Conservation (phyloP, 2,113 vertebrate genomes). For the Mungos mungo region DNA sequence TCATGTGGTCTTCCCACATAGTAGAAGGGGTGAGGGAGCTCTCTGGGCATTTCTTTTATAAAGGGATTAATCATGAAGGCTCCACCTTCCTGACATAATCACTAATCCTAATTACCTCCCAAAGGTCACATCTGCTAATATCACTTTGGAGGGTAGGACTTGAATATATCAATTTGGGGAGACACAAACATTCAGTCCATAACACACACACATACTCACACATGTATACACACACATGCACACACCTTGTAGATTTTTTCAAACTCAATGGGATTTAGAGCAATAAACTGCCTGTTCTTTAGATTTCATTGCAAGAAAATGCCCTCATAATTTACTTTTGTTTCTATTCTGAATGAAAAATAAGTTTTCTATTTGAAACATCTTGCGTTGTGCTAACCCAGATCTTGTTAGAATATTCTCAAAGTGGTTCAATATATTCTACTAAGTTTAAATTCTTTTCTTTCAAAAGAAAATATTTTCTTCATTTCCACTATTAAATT, state of each 20-base stretch:
- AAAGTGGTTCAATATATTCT: neutral
- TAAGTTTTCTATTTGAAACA: neutral
- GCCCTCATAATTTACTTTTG: neutral
- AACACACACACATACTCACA: neutral
- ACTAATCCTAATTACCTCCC: neutral
- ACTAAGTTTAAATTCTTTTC: neutral
- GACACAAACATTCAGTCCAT: neutral
- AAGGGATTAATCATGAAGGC: neutral
- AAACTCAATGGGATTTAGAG: neutral
- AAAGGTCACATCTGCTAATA: neutral
- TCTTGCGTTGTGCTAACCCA: neutral
- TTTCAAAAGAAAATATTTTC: neutral
- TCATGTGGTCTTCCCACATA: fast-evolving
- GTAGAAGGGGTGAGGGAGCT: neutral
- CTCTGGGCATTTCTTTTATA: neutral
- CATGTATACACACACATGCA: neutral
- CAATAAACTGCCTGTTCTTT: neutral
- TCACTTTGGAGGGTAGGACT: neutral
- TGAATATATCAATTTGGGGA: neutral
- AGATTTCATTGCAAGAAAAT: slow-evolving; percentile 12
- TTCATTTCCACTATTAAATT: neutral
- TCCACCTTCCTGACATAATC: neutral
- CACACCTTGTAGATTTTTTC: neutral
- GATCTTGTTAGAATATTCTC: neutral
- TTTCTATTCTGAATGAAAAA: slow-evolving; percentile 47